Conservation (phyloP, 1,140 invertebrate genomes). For the Leptopilina clavipes region DNA sequence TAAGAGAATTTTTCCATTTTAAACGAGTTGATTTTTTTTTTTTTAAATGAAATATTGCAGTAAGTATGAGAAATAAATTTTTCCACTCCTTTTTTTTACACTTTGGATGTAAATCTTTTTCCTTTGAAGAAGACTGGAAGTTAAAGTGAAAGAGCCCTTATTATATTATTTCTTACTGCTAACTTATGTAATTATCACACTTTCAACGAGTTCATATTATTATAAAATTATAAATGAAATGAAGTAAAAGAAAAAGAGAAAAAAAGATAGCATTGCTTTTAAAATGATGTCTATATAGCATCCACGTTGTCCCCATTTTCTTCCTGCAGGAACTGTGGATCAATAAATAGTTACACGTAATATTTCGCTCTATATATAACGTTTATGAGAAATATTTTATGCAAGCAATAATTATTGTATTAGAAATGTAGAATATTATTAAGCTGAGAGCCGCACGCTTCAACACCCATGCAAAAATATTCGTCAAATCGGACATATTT, state of each 20-base stretch:
- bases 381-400: not conserved
- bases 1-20: too few relatives aligned
- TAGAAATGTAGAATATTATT: not conserved
- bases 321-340: not conserved
- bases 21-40: not conserved
- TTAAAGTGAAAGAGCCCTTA: constrained; percentile 10
- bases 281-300: not conserved
- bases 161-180: not conserved
- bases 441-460: constrained; percentile 18
- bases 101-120: not conserved
- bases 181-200: constrained; percentile 20
- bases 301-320: constrained; percentile 7
- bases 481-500: constrained; percentile 45
- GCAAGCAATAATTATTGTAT: not conserved
- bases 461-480: constrained; percentile 10
- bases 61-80: too few relatives aligned
- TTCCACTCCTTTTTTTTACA: not conserved
- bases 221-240: constrained; percentile 1
- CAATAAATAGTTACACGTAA: not conserved
- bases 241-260: not conserved
- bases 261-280: not conserved
- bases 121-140: not conserved
- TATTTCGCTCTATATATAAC: not conserved
- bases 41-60: too few relatives aligned
- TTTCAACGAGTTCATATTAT: constrained; percentile 1